Base-by-base conservation (phyloP, 92 coral and sea anemone genomes). In the Actinernus sp. region DNA sequence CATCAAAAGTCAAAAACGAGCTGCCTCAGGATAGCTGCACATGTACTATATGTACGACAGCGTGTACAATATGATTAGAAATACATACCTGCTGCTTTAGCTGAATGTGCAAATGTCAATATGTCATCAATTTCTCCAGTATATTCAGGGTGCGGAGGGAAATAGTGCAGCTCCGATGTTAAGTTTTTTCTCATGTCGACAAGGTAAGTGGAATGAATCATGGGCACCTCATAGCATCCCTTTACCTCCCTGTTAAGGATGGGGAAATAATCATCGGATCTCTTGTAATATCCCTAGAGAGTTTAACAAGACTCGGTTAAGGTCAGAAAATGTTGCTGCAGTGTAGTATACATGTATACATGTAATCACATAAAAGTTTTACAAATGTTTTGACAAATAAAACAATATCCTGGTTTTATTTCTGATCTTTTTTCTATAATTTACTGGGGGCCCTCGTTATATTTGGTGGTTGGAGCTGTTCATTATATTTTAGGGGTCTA, bases 251-350 rank as follows among this genome's bases (percentile, higher is more conserved):
- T 63, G 50, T 72, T 82, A 18, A 94, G 91, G 26, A 90, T 78
- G 20, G 97, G 96, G 38, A 94, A 87, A 49, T 94, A 94, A n/a
- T 75, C 78, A 48, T 94, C 98, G 26, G 98, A 64, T 45, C 98
- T 87, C 63, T 81, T 74, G 65, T 94, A 94, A 78, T 94, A 94
- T 7, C 98, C 98, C 98, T 94, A 55, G 12, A 47, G 39, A 41
- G 17, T 9, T 55, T 9, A 26, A 28, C 26, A 44, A 31, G 54
- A 38, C 21, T 1, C 36, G 16, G 13, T 71, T 27, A 40, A 36
- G 2, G 13, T 24, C 10, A 62, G 1, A 1, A 31, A 6, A 56
- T 26, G 1, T 10, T 14, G 28, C 22, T 26, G 20, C 21, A 28
- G 16, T 44, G 21, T 28, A 28, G 18, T 12, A 29, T n/a, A n/a